These are phyloP conservation scores for Ladona fulva DNA, from an alignment of 1,140 invertebrate species.

Conservation along the genomic window DNA sequence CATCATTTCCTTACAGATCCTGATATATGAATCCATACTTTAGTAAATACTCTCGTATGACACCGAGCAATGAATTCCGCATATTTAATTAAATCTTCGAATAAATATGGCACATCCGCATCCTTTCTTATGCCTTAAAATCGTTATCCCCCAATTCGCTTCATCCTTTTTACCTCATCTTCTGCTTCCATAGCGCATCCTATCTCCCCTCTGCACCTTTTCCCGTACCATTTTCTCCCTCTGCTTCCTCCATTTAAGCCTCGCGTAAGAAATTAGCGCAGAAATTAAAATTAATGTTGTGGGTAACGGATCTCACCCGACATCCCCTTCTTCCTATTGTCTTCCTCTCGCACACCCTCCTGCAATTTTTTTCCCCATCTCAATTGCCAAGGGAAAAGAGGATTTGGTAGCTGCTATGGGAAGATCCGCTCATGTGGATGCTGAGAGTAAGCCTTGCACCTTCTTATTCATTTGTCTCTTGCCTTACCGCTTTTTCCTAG, in stretches of 20 bases:
- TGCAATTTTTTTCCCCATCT: not conserved
- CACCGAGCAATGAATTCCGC: no score
- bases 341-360: not conserved
- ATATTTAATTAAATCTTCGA: no score
- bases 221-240: not conserved
- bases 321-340: not conserved
- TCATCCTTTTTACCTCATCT: not conserved
- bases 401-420: no score
- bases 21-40: no score
- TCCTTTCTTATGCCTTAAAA: no score
- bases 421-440: no score
- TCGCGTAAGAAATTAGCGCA: not conserved
- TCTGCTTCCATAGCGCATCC: not conserved
- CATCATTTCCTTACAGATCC: no score
- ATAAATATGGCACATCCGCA: no score
- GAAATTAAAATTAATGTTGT: constrained; percentile 4
- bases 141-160: not conserved
- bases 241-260: not conserved
- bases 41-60: no score
- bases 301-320: not conserved
- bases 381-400: not conserved
- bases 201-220: not conserved
- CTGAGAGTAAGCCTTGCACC: not conserved
- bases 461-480: not conserved
- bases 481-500: no score